Conservation (phyloP, 1,140 invertebrate species). For the Kradibia gibbosae region DNA sequence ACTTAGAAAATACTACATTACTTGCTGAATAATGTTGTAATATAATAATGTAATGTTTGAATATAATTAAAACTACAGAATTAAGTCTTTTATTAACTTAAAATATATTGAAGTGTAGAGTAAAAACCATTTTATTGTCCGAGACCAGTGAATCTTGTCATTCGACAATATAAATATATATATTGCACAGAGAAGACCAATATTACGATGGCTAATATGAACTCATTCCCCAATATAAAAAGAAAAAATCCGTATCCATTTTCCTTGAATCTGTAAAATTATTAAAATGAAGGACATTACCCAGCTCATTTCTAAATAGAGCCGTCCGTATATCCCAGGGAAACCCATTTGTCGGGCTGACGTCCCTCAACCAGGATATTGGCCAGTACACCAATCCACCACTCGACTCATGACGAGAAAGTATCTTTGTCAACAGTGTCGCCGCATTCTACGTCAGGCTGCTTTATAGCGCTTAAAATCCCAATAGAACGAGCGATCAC, state of each 20-base stretch:
- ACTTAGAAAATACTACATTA: too few relatives aligned
- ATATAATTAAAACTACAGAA: too few relatives aligned
- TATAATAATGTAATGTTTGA: too few relatives aligned
- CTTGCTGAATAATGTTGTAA: too few relatives aligned
- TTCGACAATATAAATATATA: too few relatives aligned
- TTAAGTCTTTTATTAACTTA: too few relatives aligned
- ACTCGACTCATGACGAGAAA: slow-evolving; percentile 50
- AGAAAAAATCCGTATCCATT: not conserved
- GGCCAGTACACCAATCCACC: not conserved
- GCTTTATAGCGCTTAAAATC: slow-evolving; percentile 58
- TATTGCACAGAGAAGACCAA: too few relatives aligned
- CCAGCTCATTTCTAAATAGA: slow-evolving; percentile 4
- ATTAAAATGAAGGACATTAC: not conserved
- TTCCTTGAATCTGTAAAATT: not conserved
- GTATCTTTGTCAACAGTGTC: slow-evolving; percentile 59
- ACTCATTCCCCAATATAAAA: not conserved
- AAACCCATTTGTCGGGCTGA: not conserved
- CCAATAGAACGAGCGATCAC: slow-evolving; percentile 37
- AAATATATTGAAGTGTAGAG: too few relatives aligned
- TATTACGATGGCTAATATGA: too few relatives aligned
- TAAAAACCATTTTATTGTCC: too few relatives aligned
- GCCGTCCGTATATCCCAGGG: not conserved
- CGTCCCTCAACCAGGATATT: not conserved
- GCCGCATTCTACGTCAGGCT: slow-evolving; percentile 55
- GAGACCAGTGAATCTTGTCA: too few relatives aligned